These are phyloP conservation scores for Orthosia gracilis DNA, from an alignment of 2,888 invertebrate species.

Conservation along the genomic window DNA sequence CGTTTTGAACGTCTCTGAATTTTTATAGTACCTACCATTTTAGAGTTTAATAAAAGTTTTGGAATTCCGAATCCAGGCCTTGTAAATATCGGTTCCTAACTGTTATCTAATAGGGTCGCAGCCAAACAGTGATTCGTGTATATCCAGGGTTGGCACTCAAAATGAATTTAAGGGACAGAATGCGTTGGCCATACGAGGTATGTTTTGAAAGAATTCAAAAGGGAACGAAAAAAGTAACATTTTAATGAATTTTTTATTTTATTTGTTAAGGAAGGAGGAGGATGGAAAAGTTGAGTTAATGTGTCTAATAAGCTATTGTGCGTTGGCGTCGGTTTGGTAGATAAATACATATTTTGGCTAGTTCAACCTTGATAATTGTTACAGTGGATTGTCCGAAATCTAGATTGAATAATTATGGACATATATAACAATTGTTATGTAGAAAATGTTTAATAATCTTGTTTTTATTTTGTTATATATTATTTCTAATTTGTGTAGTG, in stretches of 20 bases:
- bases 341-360: conserved; percentile 12
- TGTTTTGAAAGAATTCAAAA: conserved; percentile 43
- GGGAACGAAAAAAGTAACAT: conserved; percentile 26
- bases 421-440: no score
- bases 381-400: neutral
- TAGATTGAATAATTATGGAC: neutral
- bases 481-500: no score
- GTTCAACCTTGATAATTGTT: neutral
- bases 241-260: no score
- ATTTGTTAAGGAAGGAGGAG: no score
- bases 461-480: no score
- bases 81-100: conserved; percentile 13
- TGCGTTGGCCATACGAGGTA: conserved; percentile 60
- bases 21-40: neutral
- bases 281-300: conserved; percentile 39
- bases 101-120: conserved; percentile 47
- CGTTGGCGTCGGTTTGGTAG: conserved; percentile 5
- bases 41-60: neutral
- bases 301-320: conserved; percentile 23
- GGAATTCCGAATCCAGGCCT: conserved; percentile 2
- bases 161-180: conserved; percentile 84
- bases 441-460: no score
- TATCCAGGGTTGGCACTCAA: conserved; percentile 69
- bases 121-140: conserved; percentile 56
- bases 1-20: neutral